Evolutionary conservation across 2,888 invertebrate species (phyloP).

Genomic region (Acholoe squamosa): DNA sequence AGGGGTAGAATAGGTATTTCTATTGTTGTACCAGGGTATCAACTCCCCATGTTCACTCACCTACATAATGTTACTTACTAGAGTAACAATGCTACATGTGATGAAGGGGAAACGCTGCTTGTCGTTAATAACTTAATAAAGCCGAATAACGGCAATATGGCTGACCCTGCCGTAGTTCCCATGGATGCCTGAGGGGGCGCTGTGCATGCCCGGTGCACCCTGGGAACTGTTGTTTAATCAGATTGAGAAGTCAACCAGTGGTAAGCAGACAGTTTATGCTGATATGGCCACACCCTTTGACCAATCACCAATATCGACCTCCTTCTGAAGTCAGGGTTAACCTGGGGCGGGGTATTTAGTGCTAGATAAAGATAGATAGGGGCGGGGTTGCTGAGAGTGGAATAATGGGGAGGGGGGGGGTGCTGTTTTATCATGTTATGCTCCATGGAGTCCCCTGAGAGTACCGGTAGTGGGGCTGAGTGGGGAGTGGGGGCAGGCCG

Average conservation of each 20-base stretch:
- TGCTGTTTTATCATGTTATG: not conserved
- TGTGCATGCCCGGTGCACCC: not conserved
- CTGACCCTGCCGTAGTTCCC: too few relatives aligned
- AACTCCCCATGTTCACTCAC: not conserved
- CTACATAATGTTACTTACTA: not conserved
- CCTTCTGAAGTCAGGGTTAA: not conserved
- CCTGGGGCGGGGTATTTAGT: not conserved
- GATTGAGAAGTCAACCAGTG: not conserved
- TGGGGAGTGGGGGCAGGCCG: not conserved
- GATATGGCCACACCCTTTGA: conserved; percentile 28
- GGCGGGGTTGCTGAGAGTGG: not conserved
- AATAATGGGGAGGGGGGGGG: not conserved
- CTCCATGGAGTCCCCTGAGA: not conserved
- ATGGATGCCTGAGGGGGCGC: not conserved
- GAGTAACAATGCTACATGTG: not conserved
- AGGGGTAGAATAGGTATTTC: conserved; percentile 20
- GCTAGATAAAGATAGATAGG: not conserved
- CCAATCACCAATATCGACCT: conserved; percentile 35
- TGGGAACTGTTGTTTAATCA: conserved; percentile 44
- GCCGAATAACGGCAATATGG: not conserved
- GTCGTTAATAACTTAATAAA: conserved; percentile 36
- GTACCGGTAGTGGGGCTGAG: too few relatives aligned
- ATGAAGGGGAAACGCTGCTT: not conserved
- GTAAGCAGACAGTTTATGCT: not conserved
- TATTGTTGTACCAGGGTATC: not conserved